Evolutionary conservation across 2,797 vertebrate genomes (phyloP), one percentile per base, ranked within the genome.

Genomic region (Scleropages formosus): DNA sequence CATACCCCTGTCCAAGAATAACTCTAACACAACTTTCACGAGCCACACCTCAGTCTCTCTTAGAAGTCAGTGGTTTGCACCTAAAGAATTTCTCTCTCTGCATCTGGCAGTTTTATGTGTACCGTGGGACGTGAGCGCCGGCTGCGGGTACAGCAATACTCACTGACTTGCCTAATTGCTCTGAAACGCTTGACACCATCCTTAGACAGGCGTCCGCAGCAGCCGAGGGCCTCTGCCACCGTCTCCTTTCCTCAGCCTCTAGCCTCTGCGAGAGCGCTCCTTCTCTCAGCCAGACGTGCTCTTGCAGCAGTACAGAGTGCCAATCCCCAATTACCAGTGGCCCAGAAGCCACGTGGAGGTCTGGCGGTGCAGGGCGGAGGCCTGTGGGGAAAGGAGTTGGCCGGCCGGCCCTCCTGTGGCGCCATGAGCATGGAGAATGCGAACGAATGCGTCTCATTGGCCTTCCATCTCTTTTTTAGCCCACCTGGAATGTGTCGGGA

Each of bases 391-490:
- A 39, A 39, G 31, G 31, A 39, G 31, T 39, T 31, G 31, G 39
- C 31, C 31, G 39, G 6, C 6, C 31, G 6, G 39, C 31, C 39
- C 31, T 39, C 31, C 31, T 39, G 62, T 9, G 3, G 1, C 26
- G 15, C 24, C n/a, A 61, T 47, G 18, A 63, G 72, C 59, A 73
- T 73, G 72, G 39, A 49, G 13, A 63, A 51, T 20, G 24, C 63
- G 60, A 47, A 13, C 63, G 44, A 63, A 73, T 73, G 72, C 46
- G 10, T 26, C 8, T 0, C 4, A 46, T 73, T 20, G 61, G 56
- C 56, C 20, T 72, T 27, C 46, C 27, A 44, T 11, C 60, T 59
- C 47, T 49, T 9, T 53, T 39, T 72, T n/a, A 62, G 59, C 1
- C 22, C 13, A 31, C n/a, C 51, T 58, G 51, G 18, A 72, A 27